Evolutionary conservation across 2,888 invertebrate genomes (phyloP).

Genomic region (Scaeva pyrastri): DNA sequence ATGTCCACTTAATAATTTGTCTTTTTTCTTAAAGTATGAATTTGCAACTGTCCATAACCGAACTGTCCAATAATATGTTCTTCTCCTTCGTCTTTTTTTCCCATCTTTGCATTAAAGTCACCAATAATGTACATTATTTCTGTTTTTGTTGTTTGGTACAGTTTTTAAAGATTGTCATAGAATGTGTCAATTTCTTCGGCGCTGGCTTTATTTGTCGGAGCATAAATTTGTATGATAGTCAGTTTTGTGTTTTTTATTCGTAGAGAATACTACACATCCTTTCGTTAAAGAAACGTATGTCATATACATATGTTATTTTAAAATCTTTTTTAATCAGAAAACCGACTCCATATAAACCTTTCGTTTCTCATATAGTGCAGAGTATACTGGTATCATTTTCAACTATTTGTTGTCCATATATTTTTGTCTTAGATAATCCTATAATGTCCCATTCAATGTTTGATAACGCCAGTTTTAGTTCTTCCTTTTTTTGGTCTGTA

Average conservation of each 20-base stretch:
- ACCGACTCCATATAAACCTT: neutral
- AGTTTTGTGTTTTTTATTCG: neutral
- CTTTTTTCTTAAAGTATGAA: too few relatives aligned
- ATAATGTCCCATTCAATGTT: too few relatives aligned
- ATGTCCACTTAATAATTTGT: neutral
- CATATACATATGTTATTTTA: neutral
- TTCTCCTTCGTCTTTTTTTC: too few relatives aligned
- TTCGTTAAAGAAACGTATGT: slow-evolving; percentile 1
- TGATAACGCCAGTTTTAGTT: too few relatives aligned
- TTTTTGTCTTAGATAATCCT: slow-evolving; percentile 2
- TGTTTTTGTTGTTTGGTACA: too few relatives aligned
- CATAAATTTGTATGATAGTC: too few relatives aligned
- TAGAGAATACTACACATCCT: neutral
- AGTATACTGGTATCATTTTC: neutral
- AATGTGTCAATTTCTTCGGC: neutral
- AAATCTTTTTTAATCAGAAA: neutral
- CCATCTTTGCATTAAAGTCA: too few relatives aligned
- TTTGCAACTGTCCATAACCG: too few relatives aligned
- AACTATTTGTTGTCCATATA: slow-evolving; percentile 4
- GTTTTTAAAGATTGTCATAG: too few relatives aligned
- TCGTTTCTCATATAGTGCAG: neutral
- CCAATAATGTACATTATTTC: too few relatives aligned
- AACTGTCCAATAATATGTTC: too few relatives aligned
- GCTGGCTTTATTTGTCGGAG: neutral
- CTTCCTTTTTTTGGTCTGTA: too few relatives aligned